Evolutionary conservation across 2,888 invertebrate species (phyloP).

Genomic region (Carpatolechia fugitivella): DNA sequence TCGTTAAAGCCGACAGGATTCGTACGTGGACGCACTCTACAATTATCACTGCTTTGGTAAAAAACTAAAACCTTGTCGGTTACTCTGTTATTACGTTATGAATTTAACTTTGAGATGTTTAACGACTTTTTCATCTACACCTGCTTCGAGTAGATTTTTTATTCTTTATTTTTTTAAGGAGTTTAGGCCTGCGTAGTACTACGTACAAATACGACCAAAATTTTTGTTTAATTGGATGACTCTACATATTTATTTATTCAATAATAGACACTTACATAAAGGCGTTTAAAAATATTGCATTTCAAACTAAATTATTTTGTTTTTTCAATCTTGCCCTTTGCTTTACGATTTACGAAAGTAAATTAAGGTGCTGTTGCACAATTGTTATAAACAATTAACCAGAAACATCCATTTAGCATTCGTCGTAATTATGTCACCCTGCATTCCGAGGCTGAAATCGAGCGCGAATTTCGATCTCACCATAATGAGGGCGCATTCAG

Average conservation of each 20-base stretch:
- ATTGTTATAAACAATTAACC: background rate
- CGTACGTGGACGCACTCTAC: background rate
- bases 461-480: background rate
- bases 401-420: background rate
- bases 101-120: background rate
- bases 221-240: too few relatives aligned
- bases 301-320: too few relatives aligned
- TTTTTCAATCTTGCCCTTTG: too few relatives aligned
- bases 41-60: background rate
- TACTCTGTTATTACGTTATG: background rate
- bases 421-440: background rate
- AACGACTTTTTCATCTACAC: background rate
- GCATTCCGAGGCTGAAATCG: background rate
- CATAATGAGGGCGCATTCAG: too few relatives aligned
- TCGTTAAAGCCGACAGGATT: conserved; percentile 2
- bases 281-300: too few relatives aligned
- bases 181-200: too few relatives aligned
- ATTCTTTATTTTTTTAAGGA: too few relatives aligned
- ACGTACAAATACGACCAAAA: too few relatives aligned
- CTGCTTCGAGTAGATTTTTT: too few relatives aligned
- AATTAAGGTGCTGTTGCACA: background rate
- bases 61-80: background rate
- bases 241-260: too few relatives aligned
- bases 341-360: background rate
- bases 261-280: too few relatives aligned